A percentile compares a stretch with the other conserved stretches of the same genome.
These are phyloP conservation scores for Gymnocephalus cernua DNA, from an alignment of 2,113 vertebrate species.

Conservation along the genomic window DNA sequence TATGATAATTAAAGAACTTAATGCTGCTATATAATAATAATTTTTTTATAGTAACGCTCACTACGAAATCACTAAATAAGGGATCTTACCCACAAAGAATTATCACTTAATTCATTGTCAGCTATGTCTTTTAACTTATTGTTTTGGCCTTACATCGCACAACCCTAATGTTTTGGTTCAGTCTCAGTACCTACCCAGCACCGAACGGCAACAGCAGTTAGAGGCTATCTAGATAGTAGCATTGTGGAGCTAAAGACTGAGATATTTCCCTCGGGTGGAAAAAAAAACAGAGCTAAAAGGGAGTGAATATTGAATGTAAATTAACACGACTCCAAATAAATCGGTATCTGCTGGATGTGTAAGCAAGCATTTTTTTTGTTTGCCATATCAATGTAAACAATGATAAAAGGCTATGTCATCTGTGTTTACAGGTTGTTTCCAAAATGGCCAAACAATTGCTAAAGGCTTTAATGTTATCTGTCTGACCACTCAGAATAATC, in stretches of 20 bases:
- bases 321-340: neutral
- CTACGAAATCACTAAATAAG: neutral
- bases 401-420: neutral
- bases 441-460: neutral
- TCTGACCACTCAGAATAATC: neutral
- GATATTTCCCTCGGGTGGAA: neutral
- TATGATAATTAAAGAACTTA: neutral
- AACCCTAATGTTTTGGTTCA: neutral
- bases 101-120: neutral
- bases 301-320: neutral
- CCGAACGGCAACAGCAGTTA: neutral
- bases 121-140: neutral
- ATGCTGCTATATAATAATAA: neutral
- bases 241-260: neutral
- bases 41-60: neutral
- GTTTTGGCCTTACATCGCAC: neutral
- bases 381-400: too few species aligned
- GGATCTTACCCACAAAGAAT: neutral
- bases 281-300: neutral
- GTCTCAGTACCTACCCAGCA: neutral
- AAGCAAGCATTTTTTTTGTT: neutral
- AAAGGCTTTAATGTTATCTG: neutral
- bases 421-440: conserved; percentile 6
- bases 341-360: neutral
- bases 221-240: neutral